Evolutionary conservation across 2,888 invertebrate genomes (phyloP).

Genomic region (Thecophora atra): DNA sequence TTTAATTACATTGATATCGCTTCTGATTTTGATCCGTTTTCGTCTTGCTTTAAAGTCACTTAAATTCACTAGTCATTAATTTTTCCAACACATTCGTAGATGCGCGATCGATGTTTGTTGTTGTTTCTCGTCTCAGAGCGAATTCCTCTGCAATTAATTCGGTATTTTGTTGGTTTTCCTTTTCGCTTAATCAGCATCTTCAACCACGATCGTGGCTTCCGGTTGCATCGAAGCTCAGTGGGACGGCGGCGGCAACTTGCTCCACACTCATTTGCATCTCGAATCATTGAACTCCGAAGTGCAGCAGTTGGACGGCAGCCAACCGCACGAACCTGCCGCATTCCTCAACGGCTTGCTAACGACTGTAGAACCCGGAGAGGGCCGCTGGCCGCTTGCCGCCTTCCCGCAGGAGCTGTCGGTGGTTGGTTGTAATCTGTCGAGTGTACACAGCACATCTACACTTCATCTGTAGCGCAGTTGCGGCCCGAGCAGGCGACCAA

Average conservation of each 20-base stretch:
- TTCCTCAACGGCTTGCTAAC: slow-evolving; percentile 25
- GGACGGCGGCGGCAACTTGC: not conserved
- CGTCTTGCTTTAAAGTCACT: no score
- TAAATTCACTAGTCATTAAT: no score
- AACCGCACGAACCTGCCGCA: slow-evolving; percentile 21
- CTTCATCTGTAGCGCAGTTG: not conserved
- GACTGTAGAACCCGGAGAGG: slow-evolving; percentile 13
- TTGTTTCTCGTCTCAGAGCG: not conserved
- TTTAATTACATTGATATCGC: no score
- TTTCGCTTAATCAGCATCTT: no score
- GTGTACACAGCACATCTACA: not conserved
- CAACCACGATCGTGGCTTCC: slow-evolving; percentile 19
- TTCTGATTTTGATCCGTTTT: no score
- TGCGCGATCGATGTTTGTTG: no score
- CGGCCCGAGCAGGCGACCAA: not conserved
- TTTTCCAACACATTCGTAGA: no score
- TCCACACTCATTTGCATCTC: slow-evolving; percentile 30
- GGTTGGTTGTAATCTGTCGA: no score
- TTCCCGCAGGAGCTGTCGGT: no score
- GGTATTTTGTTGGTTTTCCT: no score
- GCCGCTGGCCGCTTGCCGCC: not conserved
- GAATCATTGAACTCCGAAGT: slow-evolving; percentile 32
- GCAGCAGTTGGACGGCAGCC: not conserved
- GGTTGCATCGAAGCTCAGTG: slow-evolving; percentile 4
- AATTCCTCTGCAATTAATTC: slow-evolving; percentile 27